Conservation (phyloP, 2,113 vertebrate species). For the Mixornis gularis region DNA sequence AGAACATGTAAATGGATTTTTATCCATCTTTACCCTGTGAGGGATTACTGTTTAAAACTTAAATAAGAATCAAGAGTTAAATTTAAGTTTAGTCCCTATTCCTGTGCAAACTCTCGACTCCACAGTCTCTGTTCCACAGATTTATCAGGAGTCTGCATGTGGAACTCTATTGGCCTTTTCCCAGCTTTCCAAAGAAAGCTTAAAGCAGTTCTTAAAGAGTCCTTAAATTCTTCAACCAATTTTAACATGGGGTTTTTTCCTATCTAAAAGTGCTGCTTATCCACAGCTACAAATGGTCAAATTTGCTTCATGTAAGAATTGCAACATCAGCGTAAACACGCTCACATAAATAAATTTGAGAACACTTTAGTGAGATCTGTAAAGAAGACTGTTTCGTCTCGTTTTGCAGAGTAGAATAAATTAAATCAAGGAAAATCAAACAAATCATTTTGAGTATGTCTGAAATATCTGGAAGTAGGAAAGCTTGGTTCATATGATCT, state of each 20-base stretch:
- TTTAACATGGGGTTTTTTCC: neutral
- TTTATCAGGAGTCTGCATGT: neutral
- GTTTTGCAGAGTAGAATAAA: neutral
- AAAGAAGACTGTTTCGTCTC: neutral
- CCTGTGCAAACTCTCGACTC: neutral
- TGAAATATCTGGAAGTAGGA: neutral
- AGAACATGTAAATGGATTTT: neutral
- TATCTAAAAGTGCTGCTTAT: neutral
- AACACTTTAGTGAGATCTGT: neutral
- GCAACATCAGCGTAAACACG: neutral
- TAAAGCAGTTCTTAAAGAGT: neutral
- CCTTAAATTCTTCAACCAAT: neutral
- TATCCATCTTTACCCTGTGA: neutral
- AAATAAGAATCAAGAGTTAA: neutral
- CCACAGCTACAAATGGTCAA: neutral
- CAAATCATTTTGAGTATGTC: neutral
- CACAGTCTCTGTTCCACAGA: neutral
- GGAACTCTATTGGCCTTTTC: neutral
- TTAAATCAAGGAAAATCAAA: neutral
- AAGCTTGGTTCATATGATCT: neutral
- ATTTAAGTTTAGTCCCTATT: neutral
- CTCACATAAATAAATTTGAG: neutral
- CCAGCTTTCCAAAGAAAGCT: neutral
- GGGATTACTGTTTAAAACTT: neutral
- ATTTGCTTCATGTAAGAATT: neutral